phyloP scores from a whole-genome alignment of 2,888 invertebrate genomes.

The Mylabris sibirica region DNA sequence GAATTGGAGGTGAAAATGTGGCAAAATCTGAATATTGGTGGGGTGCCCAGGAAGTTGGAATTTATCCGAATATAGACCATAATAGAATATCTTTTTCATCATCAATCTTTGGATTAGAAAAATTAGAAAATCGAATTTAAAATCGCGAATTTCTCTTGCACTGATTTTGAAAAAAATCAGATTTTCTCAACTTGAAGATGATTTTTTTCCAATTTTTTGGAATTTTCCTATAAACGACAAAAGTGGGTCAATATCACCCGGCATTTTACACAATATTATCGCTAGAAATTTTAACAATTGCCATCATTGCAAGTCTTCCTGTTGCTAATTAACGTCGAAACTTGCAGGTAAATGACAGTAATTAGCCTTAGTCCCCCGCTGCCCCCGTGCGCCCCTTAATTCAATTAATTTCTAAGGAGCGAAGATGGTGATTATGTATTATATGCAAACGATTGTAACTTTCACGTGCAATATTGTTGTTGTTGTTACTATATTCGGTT shows the following conservation, averaged over 20 bases:
- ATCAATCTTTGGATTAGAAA: background rate
- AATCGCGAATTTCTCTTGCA: no score
- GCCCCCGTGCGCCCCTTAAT: background rate
- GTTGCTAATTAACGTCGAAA: background rate
- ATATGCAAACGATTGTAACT: background rate
- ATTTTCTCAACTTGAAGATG: no score
- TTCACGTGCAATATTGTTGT: conserved; percentile 3
- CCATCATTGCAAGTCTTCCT: background rate
- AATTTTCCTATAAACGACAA: background rate
- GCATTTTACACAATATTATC: no score
- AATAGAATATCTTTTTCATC: background rate
- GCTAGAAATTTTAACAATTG: no score
- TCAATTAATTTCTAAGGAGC: background rate
- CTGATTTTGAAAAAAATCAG: no score
- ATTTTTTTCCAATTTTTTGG: no score
- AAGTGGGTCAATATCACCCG: no score
- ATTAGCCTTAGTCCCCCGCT: no score
- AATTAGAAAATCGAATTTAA: no score
- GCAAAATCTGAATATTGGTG: background rate
- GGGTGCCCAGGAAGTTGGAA: background rate
- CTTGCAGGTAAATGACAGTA: no score
- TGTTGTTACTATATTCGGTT: no score
- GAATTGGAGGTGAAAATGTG: background rate
- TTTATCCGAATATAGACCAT: background rate
- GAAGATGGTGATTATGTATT: background rate